Conservation (phyloP, 2,797 vertebrate genomes). For the Argentina silus region DNA sequence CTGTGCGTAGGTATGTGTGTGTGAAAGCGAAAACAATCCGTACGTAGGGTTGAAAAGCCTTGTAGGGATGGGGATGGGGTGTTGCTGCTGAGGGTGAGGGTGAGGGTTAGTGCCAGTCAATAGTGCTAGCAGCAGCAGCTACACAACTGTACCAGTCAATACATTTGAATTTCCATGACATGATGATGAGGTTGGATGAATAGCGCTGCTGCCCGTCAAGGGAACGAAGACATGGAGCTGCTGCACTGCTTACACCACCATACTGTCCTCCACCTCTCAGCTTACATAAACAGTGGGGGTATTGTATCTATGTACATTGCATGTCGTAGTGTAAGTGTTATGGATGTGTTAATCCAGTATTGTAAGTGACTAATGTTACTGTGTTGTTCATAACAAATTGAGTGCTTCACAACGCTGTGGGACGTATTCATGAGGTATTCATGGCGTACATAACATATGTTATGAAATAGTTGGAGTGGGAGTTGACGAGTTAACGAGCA, state of each 20-base stretch:
- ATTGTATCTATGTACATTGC: not conserved
- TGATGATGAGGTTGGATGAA: slow-evolving; percentile 29
- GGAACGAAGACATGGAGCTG: not conserved
- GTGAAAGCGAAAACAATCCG: not conserved
- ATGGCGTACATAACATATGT: too few species aligned
- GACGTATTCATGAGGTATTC: too few species aligned
- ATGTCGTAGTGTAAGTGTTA: not conserved
- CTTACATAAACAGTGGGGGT: slow-evolving; percentile 15
- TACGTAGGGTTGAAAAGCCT: not conserved
- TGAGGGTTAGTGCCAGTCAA: slow-evolving; percentile 46
- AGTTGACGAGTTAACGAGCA: too few species aligned
- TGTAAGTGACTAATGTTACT: too few species aligned
- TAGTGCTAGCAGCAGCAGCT: slow-evolving; percentile 22
- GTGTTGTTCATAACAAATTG: too few species aligned
- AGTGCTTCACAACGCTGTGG: too few species aligned
- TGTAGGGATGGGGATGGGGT: not conserved
- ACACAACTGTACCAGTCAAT: slow-evolving; percentile 46
- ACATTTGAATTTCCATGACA: slow-evolving; percentile 58
- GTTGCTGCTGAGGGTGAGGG: not conserved
- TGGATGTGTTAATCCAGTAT: too few species aligned
- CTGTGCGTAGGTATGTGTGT: slow-evolving; percentile 8
- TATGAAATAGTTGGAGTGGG: not conserved
- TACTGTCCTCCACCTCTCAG: slow-evolving; percentile 16
- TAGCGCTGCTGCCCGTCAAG: slow-evolving; percentile 13
- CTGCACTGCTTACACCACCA: slow-evolving; percentile 10